Base-by-base conservation (phyloP, 35 echinoderm and acorn worm species). In the Eucidaris tribuloides region DNA sequence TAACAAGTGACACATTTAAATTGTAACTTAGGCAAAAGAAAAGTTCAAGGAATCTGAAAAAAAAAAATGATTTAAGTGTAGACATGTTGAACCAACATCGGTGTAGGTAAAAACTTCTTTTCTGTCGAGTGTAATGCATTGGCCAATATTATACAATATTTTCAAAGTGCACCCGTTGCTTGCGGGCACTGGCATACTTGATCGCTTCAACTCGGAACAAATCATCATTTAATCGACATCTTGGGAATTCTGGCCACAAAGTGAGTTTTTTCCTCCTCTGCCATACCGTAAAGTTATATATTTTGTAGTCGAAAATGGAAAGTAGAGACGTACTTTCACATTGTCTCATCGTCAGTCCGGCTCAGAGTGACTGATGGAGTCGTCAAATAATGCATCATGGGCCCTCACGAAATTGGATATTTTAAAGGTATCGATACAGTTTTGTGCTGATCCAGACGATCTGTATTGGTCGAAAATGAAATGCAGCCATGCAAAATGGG, bases 291-390 rank as follows among this genome's bases (percentile, higher is more conserved):
- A 14, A 22, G 68, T 74, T 38, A 35, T 23, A 42, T 44, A 74
- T 74, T 74, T 23, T 19, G 61, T 64, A 31, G 68, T n/a, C n/a
- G n/a, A n/a, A n/a, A n/a, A n/a, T n/a, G 35, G 68, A 74, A 74
- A 74, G 68, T 74, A 33, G 68, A 74, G 68, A 33, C 68, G 68
- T 41, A 74, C 68, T 74, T 74, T 74, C 68, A 74, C 22, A 74
- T 74, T 74, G 41, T 74, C 44, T 74, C 68, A 74, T 74, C 68
- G 41, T 74, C 68, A 36, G 25, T 6, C 24, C 68, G 68, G 6
- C 68, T 38, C 35, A 41, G 68, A 74, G 23, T 38, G 41, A 74
- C 34, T 74, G 68, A 74, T 44, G 41, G 68, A 74, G 24, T 32
- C 13, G 61, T 32, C 60, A 63, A 63, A 63, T 63, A 28, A 63